Conservation (phyloP, 1,140 invertebrate genomes). For the Saccostrea echinata region DNA sequence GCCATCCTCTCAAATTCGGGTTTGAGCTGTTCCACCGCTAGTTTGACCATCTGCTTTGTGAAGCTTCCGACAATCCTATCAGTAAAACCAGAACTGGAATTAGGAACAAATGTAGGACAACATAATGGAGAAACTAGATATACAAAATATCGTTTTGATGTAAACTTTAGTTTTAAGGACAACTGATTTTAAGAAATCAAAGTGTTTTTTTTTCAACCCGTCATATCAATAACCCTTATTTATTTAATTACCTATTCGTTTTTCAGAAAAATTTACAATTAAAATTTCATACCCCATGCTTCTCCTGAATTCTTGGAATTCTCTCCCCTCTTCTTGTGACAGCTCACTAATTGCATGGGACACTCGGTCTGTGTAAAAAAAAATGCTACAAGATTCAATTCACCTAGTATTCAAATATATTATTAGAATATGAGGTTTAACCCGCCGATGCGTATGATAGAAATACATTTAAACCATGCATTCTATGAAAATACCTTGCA, state of each 20-base stretch:
- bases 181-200: too few species aligned
- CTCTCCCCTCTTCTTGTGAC: constrained; percentile 62
- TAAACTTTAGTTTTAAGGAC: too few species aligned
- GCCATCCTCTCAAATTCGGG: constrained; percentile 68
- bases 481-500: too few species aligned
- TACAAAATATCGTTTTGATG: too few species aligned
- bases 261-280: too few species aligned
- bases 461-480: not conserved
- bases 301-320: constrained; percentile 65
- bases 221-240: too few species aligned
- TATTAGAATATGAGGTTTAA: too few species aligned
- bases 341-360: constrained; percentile 56
- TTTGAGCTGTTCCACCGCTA: constrained; percentile 64
- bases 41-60: constrained; percentile 66
- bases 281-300: constrained; percentile 61
- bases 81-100: constrained; percentile 2
- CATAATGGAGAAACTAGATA: not conserved
- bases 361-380: constrained; percentile 41
- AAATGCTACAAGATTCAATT: too few species aligned
- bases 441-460: too few species aligned
- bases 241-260: too few species aligned
- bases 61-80: constrained; percentile 65
- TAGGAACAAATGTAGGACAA: not conserved
- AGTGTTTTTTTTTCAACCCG: too few species aligned
- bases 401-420: too few species aligned